Conservation (phyloP, 2,888 invertebrate species). For the Drosophila greeni region DNA sequence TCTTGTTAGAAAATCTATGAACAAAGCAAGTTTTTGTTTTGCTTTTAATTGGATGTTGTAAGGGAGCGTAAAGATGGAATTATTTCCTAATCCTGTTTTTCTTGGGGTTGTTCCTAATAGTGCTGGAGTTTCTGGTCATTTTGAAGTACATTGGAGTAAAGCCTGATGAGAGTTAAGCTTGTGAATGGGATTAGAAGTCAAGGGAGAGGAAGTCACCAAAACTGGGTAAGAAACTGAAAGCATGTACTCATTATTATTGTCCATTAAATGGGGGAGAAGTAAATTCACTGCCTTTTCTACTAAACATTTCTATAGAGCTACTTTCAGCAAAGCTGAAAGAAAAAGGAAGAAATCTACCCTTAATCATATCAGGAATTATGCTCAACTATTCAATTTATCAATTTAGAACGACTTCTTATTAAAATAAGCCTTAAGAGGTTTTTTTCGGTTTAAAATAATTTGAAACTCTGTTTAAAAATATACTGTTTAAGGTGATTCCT, state of each 20-base stretch:
- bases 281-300: background rate
- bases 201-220: background rate
- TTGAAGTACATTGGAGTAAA: background rate
- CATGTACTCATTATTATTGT: background rate
- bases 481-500: too few relatives aligned
- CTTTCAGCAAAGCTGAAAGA: background rate
- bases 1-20: conserved; percentile 74
- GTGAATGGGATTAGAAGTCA: background rate
- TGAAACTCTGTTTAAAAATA: background rate
- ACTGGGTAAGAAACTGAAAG: background rate
- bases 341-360: background rate
- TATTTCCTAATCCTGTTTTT: background rate
- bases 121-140: background rate
- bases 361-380: background rate
- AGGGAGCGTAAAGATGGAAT: background rate
- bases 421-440: too few relatives aligned
- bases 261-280: background rate
- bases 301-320: background rate
- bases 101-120: background rate
- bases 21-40: background rate
- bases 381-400: too few relatives aligned
- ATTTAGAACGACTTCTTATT: too few relatives aligned
- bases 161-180: background rate
- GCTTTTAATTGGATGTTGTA: background rate
- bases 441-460: too few relatives aligned